phyloP scores from a whole-genome alignment of 1,140 invertebrate genomes.

The Lepidostoma basale region DNA sequence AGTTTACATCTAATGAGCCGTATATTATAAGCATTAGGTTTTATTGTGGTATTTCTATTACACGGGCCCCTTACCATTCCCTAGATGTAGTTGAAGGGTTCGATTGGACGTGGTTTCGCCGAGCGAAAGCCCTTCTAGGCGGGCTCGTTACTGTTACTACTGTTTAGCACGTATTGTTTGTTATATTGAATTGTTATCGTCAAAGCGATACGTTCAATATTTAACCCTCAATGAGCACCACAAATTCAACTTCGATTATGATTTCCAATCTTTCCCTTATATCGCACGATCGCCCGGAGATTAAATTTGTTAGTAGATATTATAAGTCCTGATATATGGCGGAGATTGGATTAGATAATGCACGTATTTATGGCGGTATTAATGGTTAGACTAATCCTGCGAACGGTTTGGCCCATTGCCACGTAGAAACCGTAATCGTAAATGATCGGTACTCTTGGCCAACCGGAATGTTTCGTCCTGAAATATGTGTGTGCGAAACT shows the following conservation, averaged over 20 bases:
- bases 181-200: background rate
- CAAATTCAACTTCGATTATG: background rate
- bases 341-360: constrained; percentile 39
- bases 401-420: constrained; percentile 42
- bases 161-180: background rate
- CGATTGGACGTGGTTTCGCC: no score
- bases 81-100: no score
- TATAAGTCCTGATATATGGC: constrained; percentile 24
- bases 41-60: no score
- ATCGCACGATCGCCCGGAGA: constrained; percentile 9
- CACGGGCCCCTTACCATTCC: no score
- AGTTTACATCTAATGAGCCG: no score
- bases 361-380: constrained; percentile 44
- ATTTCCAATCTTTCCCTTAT: background rate
- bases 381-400: constrained; percentile 41
- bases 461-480: constrained; percentile 17
- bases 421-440: constrained; percentile 27
- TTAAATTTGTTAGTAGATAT: constrained; percentile 19
- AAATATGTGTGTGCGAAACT: background rate
- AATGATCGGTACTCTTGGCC: constrained; percentile 22
- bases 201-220: background rate
- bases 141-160: no score
- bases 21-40: no score
- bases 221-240: background rate
- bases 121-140: no score